phyloP scores from a whole-genome alignment of 1,140 invertebrate genomes.

The Conus betulinus region DNA sequence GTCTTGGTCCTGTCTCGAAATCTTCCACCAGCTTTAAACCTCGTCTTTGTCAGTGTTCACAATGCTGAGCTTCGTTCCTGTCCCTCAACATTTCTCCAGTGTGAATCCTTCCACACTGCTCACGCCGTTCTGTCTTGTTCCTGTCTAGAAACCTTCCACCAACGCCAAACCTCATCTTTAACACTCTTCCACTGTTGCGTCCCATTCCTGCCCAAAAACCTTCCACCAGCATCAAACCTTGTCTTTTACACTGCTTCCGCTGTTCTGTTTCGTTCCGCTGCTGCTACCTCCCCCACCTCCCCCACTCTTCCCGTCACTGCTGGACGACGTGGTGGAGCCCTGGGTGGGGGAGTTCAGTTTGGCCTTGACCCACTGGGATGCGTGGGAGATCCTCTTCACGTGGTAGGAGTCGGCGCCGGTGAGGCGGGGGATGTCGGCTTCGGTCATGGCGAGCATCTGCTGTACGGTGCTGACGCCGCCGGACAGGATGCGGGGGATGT shows the following conservation, averaged over 20 bases:
- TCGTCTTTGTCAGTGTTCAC: too few relatives aligned
- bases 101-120: too few relatives aligned
- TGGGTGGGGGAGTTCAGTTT: conserved; percentile 60
- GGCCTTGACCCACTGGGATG: conserved; percentile 67
- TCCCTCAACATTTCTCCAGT: too few relatives aligned
- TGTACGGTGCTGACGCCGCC: conserved; percentile 57
- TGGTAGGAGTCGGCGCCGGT: conserved; percentile 64
- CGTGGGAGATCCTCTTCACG: conserved; percentile 64
- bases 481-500: conserved; percentile 60
- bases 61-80: too few relatives aligned
- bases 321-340: conserved; percentile 35
- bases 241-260: conserved; percentile 5
- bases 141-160: too few relatives aligned
- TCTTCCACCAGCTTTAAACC: too few relatives aligned
- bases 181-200: background rate
- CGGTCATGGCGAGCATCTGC: conserved; percentile 54
- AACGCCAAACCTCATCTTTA: too few relatives aligned
- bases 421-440: conserved; percentile 58
- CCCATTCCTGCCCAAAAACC: background rate
- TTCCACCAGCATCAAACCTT: conserved; percentile 21
- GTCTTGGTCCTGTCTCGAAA: too few relatives aligned
- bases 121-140: too few relatives aligned
- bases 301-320: background rate
- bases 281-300: background rate
- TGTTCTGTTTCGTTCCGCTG: background rate